These are phyloP conservation scores for Trilocha varians DNA, from an alignment of 2,888 invertebrate species.

Conservation along the genomic window DNA sequence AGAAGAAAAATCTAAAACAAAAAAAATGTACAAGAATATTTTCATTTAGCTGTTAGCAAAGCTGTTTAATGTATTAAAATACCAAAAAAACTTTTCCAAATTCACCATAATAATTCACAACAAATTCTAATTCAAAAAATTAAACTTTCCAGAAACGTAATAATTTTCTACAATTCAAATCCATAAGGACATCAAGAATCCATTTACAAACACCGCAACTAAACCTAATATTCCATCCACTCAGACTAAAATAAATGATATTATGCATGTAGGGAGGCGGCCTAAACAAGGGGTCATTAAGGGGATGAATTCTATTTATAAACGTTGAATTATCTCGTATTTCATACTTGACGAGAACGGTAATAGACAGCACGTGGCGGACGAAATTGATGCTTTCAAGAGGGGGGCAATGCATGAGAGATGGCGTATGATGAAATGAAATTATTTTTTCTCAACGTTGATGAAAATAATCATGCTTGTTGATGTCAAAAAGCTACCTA, in stretches of 20 bases:
- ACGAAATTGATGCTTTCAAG: conserved; percentile 3
- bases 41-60: too few species aligned
- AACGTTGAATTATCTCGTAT: conserved; percentile 39
- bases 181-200: not conserved
- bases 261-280: not conserved
- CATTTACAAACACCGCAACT: not conserved
- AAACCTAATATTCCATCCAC: not conserved
- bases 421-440: not conserved
- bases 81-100: too few species aligned
- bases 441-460: too few species aligned
- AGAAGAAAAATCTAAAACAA: too few species aligned
- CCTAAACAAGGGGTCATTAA: conserved; percentile 56
- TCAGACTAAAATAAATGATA: not conserved
- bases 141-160: too few species aligned
- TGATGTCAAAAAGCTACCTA: too few species aligned
- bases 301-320: conserved; percentile 48
- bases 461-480: too few species aligned
- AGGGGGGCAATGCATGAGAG: not conserved
- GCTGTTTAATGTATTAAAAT: too few species aligned
- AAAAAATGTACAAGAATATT: too few species aligned
- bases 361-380: conserved; percentile 62
- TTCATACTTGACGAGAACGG: conserved; percentile 53
- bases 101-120: too few species aligned
- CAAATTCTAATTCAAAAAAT: too few species aligned
- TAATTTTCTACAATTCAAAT: too few species aligned